Percentiles rank a stretch among this genome's conserved stretches.
Evolutionary conservation across 2,797 vertebrate genomes (phyloP).

Genomic region (Chanos chanos): DNA sequence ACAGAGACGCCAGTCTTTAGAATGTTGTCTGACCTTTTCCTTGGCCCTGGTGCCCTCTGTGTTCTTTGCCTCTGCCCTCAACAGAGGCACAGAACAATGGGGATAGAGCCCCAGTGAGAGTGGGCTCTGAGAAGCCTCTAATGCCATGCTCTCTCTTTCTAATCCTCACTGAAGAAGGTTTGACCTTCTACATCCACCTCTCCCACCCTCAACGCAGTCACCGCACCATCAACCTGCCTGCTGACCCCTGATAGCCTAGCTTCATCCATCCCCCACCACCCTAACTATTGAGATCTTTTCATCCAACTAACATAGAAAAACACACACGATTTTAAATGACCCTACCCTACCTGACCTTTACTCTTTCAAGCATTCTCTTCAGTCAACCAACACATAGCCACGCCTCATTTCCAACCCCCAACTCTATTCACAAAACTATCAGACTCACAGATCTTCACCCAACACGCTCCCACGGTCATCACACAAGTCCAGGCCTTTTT

Average conservation of each 20-base stretch:
- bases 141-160: constrained; percentile 65
- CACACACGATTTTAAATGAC: too few relatives aligned
- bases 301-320: too few relatives aligned
- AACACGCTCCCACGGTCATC: too few relatives aligned
- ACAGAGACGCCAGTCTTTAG: constrained; percentile 53
- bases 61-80: constrained; percentile 56
- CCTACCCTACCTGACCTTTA: too few relatives aligned
- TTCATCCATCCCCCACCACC: constrained; percentile 9
- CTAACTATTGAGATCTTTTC: constrained; percentile 8
- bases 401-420: too few relatives aligned
- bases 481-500: too few relatives aligned
- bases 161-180: constrained; percentile 51
- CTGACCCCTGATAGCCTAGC: constrained; percentile 48
- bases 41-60: constrained; percentile 39
- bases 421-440: too few relatives aligned
- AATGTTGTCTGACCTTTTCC: constrained; percentile 54
- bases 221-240: constrained; percentile 52
- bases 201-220: constrained; percentile 45
- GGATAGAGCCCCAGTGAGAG: constrained; percentile 50
- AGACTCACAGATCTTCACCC: too few relatives aligned
- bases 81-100: constrained; percentile 60
- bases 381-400: too few relatives aligned
- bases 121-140: constrained; percentile 55
- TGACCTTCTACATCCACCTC: constrained; percentile 55
- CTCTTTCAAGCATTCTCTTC: too few relatives aligned